These are phyloP conservation scores for Spea hammondii DNA, from an alignment of 2,797 vertebrate species.

Conservation along the genomic window DNA sequence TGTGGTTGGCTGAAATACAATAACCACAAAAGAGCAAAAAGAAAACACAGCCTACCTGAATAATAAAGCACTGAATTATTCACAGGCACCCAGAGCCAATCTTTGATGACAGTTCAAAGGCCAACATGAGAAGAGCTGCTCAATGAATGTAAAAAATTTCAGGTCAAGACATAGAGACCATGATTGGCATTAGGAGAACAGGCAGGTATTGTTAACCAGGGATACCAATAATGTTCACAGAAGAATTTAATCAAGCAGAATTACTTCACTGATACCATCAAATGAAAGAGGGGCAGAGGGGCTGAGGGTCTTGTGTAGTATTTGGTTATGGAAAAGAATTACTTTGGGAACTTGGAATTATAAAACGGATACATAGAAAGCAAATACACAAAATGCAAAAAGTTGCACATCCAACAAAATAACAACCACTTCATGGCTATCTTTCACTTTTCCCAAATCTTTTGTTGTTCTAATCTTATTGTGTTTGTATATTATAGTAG, in stretches of 20 bases:
- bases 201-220: slow-evolving; percentile 1
- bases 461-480: no score
- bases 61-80: neutral
- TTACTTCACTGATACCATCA: neutral
- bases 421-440: no score
- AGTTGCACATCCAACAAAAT: no score
- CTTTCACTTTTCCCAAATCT: no score
- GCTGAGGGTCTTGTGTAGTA: neutral
- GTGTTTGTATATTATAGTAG: no score
- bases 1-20: no score
- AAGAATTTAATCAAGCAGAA: neutral
- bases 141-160: neutral
- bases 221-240: neutral
- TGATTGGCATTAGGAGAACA: neutral
- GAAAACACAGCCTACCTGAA: neutral
- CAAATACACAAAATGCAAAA: no score
- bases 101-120: neutral
- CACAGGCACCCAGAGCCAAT: neutral
- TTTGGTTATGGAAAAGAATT: neutral
- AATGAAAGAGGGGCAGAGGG: neutral
- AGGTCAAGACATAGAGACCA: neutral
- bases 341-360: no score
- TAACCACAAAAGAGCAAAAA: no score
- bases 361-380: no score
- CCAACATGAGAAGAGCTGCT: neutral